These are phyloP conservation scores for Anthoscopus minutus DNA, from an alignment of 2,113 vertebrate species.

Conservation along the genomic window DNA sequence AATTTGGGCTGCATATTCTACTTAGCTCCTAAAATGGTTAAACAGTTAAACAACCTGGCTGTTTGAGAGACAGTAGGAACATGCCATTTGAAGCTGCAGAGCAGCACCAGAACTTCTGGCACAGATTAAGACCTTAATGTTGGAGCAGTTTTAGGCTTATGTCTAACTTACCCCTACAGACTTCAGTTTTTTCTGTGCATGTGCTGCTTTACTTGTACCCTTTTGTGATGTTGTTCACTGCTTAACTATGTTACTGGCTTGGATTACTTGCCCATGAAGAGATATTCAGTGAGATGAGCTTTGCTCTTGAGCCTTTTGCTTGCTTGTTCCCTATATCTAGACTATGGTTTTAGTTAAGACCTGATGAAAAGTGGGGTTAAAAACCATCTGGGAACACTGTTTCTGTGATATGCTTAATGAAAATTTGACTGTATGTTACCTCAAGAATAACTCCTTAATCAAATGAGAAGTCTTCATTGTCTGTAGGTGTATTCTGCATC, in stretches of 20 bases:
- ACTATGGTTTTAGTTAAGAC: neutral
- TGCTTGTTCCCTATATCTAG: neutral
- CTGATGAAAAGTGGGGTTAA: neutral
- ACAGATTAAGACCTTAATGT: neutral
- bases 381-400: neutral
- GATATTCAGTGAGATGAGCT: neutral
- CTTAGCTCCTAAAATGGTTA: neutral
- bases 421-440: neutral
- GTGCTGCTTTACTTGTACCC: neutral
- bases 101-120: neutral
- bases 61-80: neutral
- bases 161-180: neutral
- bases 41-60: neutral
- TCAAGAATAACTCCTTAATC: neutral
- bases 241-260: neutral
- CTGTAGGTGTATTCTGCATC: neutral
- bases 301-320: neutral
- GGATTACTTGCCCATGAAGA: neutral
- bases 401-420: neutral
- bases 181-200: neutral
- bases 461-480: neutral
- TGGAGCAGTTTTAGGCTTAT: neutral
- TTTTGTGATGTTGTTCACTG: neutral
- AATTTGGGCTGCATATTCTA: neutral
- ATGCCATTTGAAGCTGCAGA: neutral